Conservation (phyloP, 1,140 invertebrate species). For the Platyura marginata region DNA sequence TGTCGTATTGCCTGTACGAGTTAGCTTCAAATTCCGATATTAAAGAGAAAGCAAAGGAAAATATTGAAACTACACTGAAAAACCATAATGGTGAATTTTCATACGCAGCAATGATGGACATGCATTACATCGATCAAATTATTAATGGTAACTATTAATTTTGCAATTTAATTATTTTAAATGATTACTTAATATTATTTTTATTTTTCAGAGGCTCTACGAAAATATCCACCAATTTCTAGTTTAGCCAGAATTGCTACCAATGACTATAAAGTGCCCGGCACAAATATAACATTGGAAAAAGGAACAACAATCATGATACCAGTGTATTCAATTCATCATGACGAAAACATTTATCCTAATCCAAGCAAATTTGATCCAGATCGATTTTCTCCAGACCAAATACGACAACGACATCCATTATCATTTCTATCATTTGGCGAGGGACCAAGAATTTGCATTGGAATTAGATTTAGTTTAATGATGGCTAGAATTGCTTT, state of each 20-base stretch:
- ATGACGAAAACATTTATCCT: constrained; percentile 30
- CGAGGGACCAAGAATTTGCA: too few species aligned
- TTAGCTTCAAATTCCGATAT: constrained; percentile 21
- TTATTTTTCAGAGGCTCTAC: constrained; percentile 1
- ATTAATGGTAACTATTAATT: constrained; percentile 4
- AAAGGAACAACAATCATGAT: constrained; percentile 21
- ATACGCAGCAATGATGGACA: constrained; percentile 18
- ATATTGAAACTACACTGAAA: neutral
- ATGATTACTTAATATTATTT: neutral
- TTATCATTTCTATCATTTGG: too few species aligned
- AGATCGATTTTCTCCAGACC: too few species aligned
- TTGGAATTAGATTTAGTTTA: too few species aligned
- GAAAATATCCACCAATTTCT: constrained; percentile 17
- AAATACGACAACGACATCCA: too few species aligned
- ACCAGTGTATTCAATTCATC: constrained; percentile 31
- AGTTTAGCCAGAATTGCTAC: constrained; percentile 7
- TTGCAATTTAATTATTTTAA: neutral
- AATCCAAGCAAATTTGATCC: too few species aligned
- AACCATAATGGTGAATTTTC: constrained; percentile 9
- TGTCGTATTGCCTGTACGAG: constrained; percentile 26
- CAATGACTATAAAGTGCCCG: constrained; percentile 18
- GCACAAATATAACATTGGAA: constrained; percentile 17
- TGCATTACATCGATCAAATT: constrained; percentile 19
- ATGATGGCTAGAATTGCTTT: too few species aligned
- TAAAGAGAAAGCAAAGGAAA: too few species aligned